These are phyloP conservation scores for Battus philenor DNA, from an alignment of 1,140 invertebrate genomes.

Conservation along the genomic window DNA sequence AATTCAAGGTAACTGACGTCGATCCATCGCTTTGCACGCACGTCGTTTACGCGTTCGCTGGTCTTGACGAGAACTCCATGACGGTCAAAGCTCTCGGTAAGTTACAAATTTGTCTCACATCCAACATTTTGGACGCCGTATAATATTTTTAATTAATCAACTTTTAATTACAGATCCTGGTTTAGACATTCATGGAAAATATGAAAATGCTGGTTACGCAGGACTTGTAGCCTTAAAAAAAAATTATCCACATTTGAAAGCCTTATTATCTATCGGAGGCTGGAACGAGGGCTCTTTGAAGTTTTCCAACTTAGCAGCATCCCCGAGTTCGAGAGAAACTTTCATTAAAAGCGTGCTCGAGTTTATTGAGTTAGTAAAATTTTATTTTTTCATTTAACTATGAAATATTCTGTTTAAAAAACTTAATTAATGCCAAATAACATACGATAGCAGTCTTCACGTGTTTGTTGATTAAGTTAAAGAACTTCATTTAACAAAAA, in stretches of 20 bases:
- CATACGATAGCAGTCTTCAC: no score
- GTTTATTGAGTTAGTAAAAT: constrained; percentile 5
- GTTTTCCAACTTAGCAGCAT: constrained; percentile 7
- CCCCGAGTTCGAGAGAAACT: not conserved
- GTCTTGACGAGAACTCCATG: constrained; percentile 9
- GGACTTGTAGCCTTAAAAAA: constrained; percentile 3
- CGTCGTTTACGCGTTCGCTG: constrained; percentile 13
- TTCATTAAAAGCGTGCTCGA: constrained; percentile 12
- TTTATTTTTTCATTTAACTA: no score
- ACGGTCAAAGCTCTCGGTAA: constrained; percentile 15
- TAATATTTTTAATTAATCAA: no score
- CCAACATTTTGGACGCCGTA: no score
- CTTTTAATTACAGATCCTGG: constrained; percentile 6
- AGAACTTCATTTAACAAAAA: no score
- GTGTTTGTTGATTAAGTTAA: no score
- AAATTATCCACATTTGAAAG: constrained; percentile 15
- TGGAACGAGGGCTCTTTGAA: constrained; percentile 17
- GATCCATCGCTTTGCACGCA: constrained; percentile 18
- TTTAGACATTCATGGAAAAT: constrained; percentile 3
- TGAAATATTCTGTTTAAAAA: no score
- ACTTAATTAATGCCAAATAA: no score
- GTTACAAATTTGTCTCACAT: constrained; percentile 1
- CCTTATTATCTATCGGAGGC: constrained; percentile 6
- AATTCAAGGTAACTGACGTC: constrained; percentile 6
- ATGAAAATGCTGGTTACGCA: not conserved